These are phyloP conservation scores for Pantherophis vulpinus DNA, from an alignment of 2,797 vertebrate species.

Conservation along the genomic window DNA sequence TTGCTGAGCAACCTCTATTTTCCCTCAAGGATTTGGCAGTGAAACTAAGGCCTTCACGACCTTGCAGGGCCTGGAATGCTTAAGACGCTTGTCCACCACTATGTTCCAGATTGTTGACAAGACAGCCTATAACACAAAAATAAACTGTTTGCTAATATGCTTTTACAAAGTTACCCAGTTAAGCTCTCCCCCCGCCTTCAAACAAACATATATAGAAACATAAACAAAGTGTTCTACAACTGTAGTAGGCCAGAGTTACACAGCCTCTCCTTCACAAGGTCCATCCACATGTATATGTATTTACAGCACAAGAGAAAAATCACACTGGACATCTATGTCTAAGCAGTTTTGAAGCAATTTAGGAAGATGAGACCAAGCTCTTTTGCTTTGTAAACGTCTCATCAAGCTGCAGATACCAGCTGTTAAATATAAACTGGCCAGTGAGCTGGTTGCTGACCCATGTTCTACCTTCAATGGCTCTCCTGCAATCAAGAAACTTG, in stretches of 20 bases:
- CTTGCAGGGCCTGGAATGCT: conserved; percentile 21
- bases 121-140: conserved; percentile 48
- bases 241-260: not conserved
- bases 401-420: not conserved
- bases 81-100: conserved; percentile 18
- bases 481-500: not conserved
- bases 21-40: not conserved
- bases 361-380: not conserved
- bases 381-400: not conserved
- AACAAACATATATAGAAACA: conserved; percentile 11
- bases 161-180: conserved; percentile 11
- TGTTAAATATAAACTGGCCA: not conserved
- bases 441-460: not conserved
- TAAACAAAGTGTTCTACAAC: not conserved
- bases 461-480: not conserved
- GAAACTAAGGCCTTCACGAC: conserved; percentile 14
- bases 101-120: conserved; percentile 42
- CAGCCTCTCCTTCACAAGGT: not conserved
- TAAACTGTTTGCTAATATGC: conserved; percentile 19
- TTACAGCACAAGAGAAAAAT: not conserved
- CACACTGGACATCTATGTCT: not conserved
- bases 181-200: not conserved
- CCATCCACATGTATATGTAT: not conserved
- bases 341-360: not conserved
- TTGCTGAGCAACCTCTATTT: conserved; percentile 4